phyloP scores from a whole-genome alignment of 1,140 invertebrate genomes.

The Delia radicum region DNA sequence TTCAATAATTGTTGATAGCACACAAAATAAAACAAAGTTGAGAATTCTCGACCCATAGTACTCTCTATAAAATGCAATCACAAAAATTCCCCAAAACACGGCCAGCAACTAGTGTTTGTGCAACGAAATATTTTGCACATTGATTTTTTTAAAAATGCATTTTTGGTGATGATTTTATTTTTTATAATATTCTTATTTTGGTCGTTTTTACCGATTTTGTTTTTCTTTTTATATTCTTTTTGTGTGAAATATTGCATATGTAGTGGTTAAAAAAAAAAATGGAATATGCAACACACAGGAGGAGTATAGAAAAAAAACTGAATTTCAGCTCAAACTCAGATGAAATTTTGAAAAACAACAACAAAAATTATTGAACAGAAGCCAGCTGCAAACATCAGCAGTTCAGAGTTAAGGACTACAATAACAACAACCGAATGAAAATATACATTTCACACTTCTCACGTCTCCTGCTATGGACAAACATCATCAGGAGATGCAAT shows the following conservation, averaged over 20 bases:
- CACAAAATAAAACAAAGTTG: too few relatives aligned
- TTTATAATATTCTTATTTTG: background rate
- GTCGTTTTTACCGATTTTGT: background rate
- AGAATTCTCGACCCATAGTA: too few relatives aligned
- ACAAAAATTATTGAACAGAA: background rate
- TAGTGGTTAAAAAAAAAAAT: background rate
- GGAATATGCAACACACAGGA: background rate
- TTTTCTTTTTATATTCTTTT: background rate
- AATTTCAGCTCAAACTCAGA: background rate
- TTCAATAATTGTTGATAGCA: too few relatives aligned
- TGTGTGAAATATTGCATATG: background rate
- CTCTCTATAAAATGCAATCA: too few relatives aligned
- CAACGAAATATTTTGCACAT: background rate
- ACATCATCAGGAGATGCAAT: background rate
- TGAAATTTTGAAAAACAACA: background rate
- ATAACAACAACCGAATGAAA: background rate
- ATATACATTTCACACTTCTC: background rate
- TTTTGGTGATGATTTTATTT: background rate
- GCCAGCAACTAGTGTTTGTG: background rate
- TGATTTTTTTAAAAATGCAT: background rate
- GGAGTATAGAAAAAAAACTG: background rate
- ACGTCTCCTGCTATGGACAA: background rate
- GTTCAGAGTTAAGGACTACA: background rate
- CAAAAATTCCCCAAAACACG: too few relatives aligned
- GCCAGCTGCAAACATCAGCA: background rate